phyloP scores from a whole-genome alignment of 1,140 invertebrate species.

The Aplysia californica region DNA sequence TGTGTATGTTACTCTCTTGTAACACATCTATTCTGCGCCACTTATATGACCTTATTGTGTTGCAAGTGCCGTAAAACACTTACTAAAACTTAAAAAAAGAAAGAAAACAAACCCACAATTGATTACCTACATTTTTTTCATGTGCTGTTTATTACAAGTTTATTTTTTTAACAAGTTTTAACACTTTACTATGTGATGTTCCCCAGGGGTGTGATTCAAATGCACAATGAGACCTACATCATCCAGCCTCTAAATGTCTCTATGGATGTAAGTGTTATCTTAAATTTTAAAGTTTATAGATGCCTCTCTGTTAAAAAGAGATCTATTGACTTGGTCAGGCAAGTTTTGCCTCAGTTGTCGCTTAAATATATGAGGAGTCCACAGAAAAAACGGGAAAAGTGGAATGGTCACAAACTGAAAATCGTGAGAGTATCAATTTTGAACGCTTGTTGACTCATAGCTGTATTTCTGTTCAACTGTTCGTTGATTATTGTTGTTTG shows the following conservation, averaged over 20 bases:
- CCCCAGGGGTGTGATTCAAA: constrained; percentile 90
- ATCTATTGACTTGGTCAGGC: no score
- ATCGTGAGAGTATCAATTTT: no score
- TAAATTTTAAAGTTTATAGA: not conserved
- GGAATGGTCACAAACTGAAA: no score
- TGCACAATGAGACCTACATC: constrained; percentile 96
- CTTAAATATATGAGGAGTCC: no score
- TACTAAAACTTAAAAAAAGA: not conserved
- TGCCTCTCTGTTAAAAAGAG: no score
- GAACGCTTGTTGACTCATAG: no score
- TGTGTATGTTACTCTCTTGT: no score
- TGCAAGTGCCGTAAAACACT: not conserved
- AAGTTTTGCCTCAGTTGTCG: no score
- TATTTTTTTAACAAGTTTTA: not conserved
- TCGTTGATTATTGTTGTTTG: no score
- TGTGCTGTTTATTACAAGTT: not conserved
- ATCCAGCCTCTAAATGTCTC: constrained; percentile 97
- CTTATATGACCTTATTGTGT: not conserved
- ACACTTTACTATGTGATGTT: not conserved
- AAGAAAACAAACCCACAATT: no score
- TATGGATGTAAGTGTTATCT: constrained; percentile 85
- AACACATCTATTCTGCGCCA: not conserved
- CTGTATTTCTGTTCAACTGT: no score
- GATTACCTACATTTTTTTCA: not conserved
- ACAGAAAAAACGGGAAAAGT: no score